Evolutionary conservation across 2,113 vertebrate species (phyloP).

Genomic region (Pelvicachromis taeniatus): DNA sequence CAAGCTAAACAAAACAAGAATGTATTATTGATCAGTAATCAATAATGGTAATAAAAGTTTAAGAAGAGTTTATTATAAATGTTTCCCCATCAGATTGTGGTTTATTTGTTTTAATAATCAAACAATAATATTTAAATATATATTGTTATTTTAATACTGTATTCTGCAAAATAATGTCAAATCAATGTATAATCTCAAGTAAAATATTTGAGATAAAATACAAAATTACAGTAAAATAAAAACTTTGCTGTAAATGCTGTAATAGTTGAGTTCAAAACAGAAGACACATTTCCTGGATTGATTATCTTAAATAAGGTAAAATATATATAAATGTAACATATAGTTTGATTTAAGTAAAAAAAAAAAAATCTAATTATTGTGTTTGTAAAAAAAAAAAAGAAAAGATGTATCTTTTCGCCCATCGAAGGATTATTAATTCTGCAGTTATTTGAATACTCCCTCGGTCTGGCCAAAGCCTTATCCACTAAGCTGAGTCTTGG

Average conservation of each 20-base stretch:
- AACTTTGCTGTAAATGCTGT: background rate
- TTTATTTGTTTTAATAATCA: background rate
- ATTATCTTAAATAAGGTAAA: background rate
- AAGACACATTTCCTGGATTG: background rate
- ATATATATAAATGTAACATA: background rate
- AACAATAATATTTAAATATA: background rate
- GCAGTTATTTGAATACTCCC: slow-evolving; percentile 36
- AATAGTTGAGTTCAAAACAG: background rate
- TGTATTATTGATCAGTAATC: background rate
- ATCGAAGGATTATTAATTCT: slow-evolving; percentile 24
- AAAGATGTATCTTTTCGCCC: background rate
- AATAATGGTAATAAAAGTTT: background rate
- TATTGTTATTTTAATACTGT: background rate
- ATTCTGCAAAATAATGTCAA: background rate
- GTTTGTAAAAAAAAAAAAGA: background rate
- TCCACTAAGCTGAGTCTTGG: slow-evolving; percentile 50
- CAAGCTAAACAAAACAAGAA: background rate
- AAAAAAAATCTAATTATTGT: background rate
- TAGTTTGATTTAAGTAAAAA: background rate
- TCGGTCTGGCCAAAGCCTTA: slow-evolving; percentile 45
- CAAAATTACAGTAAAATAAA: background rate
- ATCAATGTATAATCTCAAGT: background rate
- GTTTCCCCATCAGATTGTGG: background rate
- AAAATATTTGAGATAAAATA: no score
- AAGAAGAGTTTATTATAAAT: background rate